phyloP scores from a whole-genome alignment of 1,140 invertebrate species.

The Drosophila melanogaster region Release_6_plus_ISO1_MT NT_033779.5:11951001-11951500 shows the following conservation, averaged over 20 bases:
- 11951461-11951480: constrained; percentile 11
- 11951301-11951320: too few species aligned
- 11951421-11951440: background rate
- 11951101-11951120: constrained; percentile 82
- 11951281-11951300: too few species aligned
- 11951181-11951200: constrained; percentile 6
- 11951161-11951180: constrained; percentile 21
- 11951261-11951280: too few species aligned
- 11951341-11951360: too few species aligned
- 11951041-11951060: constrained; percentile 57
- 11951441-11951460: background rate
- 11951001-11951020: constrained; percentile 41
- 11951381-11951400: too few species aligned
- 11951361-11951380: too few species aligned
- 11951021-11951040: constrained; percentile 40
- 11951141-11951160: constrained; percentile 62
- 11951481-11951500: constrained; percentile 29
- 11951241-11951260: too few species aligned
- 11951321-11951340: too few species aligned
- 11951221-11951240: too few species aligned
- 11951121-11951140: constrained; percentile 79
- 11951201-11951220: background rate
- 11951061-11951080: constrained; percentile 44
- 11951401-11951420: too few species aligned
- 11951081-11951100: constrained; percentile 69